Base-by-base conservation (phyloP, 2,113 vertebrate species). In the Peromyscus maniculatus region DNA sequence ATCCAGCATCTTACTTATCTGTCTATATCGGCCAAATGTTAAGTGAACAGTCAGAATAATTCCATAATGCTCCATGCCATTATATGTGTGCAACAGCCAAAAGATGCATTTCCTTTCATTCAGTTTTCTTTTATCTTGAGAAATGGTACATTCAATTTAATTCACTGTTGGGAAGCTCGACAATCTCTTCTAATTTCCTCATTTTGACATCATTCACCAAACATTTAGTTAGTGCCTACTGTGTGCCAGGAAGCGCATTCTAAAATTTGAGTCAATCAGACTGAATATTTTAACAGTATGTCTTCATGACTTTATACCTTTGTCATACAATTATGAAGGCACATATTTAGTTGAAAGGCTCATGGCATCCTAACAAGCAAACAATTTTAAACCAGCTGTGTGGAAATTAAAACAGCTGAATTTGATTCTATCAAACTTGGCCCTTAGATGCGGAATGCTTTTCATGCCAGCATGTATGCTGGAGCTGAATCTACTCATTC, bases 361-460 rank as follows among this genome's bases (percentile, higher is more conserved):
- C 96, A 97, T 98, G 93, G 78, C 71, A 98, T 96, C 87, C 88
- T 96, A 98, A 98, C 79, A 96, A 98, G 91, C 59, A 94, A 94
- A 87, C 21, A 86, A 82, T 98, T 96, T 95, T 97, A 98, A 97
- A 91, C 59, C 96, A 98, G 97, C 97, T 97, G 87, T 87, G 71
- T 33, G 64, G 96, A 94, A 98, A 96, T 98, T 98, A 97, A 97
- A 97, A 92, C 72, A 96, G 96, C 96, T 96, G 4, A 98, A 91
- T 95, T 96, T 89, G 93, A 97, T 97, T 98, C 96, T 94, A 88
- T 93, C 89, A 91, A 91, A 96, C 86, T 88, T 97, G 95, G 90
- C 94, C 71, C 46, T 97, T 97, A 49, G 75, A 75, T 83, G 74
- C 55, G 72, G 49, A 87, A 12, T 80, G 49, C 97, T 91, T 89